These are phyloP conservation scores for Neolamprologus longior DNA, from an alignment of 2,113 vertebrate species.

Conservation along the genomic window DNA sequence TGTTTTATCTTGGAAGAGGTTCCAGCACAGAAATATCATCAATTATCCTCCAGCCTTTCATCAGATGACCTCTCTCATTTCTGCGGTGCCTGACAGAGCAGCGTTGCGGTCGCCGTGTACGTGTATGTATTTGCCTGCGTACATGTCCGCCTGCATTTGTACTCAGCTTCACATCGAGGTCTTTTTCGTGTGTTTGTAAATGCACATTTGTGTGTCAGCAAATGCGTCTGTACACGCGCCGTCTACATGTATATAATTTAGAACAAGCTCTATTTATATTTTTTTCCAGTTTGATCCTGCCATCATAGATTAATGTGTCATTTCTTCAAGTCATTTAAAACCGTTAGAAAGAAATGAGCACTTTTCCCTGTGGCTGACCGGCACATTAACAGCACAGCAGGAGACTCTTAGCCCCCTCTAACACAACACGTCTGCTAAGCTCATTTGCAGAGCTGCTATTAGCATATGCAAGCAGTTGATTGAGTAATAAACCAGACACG, in stretches of 20 bases:
- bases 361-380: slow-evolving; percentile 55
- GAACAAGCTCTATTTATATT: background rate
- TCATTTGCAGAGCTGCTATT: slow-evolving; percentile 36
- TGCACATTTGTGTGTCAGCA: background rate
- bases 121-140: background rate
- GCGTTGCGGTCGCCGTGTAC: background rate
- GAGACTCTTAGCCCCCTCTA: slow-evolving; percentile 17
- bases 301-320: slow-evolving; percentile 38
- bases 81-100: background rate
- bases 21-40: slow-evolving; percentile 34
- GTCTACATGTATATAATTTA: background rate
- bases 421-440: slow-evolving; percentile 37
- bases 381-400: slow-evolving; percentile 57
- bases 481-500: slow-evolving; percentile 32
- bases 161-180: background rate
- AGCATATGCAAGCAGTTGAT: slow-evolving; percentile 37
- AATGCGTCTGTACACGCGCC: background rate
- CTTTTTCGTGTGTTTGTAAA: background rate
- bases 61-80: slow-evolving; percentile 32
- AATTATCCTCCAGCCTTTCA: slow-evolving; percentile 31
- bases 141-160: background rate
- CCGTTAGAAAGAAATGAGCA: slow-evolving; percentile 21
- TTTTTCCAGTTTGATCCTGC: slow-evolving; percentile 14
- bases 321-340: slow-evolving; percentile 40
- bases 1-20: slow-evolving; percentile 9